Base-by-base conservation (phyloP, 2,888 invertebrate species). In the Heteromyza rotundicornis region DNA sequence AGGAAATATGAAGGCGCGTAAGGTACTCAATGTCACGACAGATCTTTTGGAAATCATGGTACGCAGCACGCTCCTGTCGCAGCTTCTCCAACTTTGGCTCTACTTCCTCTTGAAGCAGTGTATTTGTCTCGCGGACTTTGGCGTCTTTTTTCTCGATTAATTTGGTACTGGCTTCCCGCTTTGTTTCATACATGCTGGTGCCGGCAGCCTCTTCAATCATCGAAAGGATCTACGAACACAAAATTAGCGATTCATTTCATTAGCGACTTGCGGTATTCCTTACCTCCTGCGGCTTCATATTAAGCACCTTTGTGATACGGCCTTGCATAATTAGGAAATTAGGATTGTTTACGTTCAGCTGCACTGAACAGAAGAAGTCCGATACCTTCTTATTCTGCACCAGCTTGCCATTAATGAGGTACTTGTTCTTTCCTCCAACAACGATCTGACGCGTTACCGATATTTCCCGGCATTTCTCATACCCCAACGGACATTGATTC, bases 271-370 rank as follows among this genome's bases (percentile, higher is more conserved):
- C 44, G 40, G 52, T 24, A 2, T 40, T 1, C 32, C 77, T 78
- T 82, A 95, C 95, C 87, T 99, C 98, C 50, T 90, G 88, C 0
- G 99, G 97, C 80, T 98, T 99, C 98, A 99, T 99, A 81, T 96
- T 98, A 23, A 99, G 86, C 1, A 99, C 98, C 86, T 99, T 98
- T 1, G 98, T 98, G 70, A 99, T 97, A 68, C 96, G 89, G 0
- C 99, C 99, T 86, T 99, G 99, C 98, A 99, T 98, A 76, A 99
- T 99, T 35, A 99, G 88, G 84, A 98, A 99, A 82, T 99, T 98
- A 0, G 99, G 99, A 85, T 99, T 99, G 85, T 99, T 99, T 1
- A 99, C 96, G 79, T 99, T 99, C 40, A 99, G 86, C 80, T 98
- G 97, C 5, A 99, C 92, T 0, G 97, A 96, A 74, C 96, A 94